Base-by-base conservation (phyloP, 1,140 invertebrate species). In the Tetragnatha versicolor region DNA sequence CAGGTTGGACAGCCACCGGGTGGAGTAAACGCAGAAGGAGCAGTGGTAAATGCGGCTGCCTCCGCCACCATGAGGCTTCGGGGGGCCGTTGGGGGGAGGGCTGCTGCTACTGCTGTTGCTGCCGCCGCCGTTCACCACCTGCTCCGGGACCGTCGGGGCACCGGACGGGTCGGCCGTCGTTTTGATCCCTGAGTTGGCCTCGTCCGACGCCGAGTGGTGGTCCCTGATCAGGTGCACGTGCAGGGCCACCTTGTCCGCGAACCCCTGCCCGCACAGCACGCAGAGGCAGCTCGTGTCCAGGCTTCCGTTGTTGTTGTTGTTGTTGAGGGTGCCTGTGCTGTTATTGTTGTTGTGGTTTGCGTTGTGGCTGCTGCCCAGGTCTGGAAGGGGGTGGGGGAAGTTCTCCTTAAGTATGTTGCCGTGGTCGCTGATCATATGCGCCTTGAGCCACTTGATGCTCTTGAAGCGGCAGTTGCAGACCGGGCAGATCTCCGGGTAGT, bases 381-480 rank as follows among this genome's bases (percentile, higher is more conserved):
- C 76, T 7, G 76, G 76, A 22, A 37, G 65, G 5, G 29, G 17
- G 29, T 79, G 76, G 39, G 37, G 37, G 20, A 81, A 76, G 51
- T 91, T 91, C n/a, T 93, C 91, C 17, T 89, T 85, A 1, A 91
- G 91, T 12, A 88, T 85, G 82, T 92, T 90, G 1, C 91, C 92
- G 83, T 98, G 96, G 81, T 98, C 95, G 58, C 92, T 92, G 47
- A 94, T 86, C 61, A 98, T 86, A 85, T 98, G 96, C 0, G 93
- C 92, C 81, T 95, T 93, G 51, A 98, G 86, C 90, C 94, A 96
- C 80, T 97, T 95, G 31, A 91, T 90, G 80, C 93, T 96, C 63
- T 95, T 90, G 85, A 98, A 98, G 69, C 94, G 89, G 9, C 94
- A 89, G 78, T 91, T 91, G 83, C 96, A 98, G 10, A 97, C 89